Percentiles rank a stretch among this genome's conserved stretches.
These are phyloP conservation scores for Athalia rosae DNA, from an alignment of 2,888 invertebrate genomes.

Conservation along the genomic window DNA sequence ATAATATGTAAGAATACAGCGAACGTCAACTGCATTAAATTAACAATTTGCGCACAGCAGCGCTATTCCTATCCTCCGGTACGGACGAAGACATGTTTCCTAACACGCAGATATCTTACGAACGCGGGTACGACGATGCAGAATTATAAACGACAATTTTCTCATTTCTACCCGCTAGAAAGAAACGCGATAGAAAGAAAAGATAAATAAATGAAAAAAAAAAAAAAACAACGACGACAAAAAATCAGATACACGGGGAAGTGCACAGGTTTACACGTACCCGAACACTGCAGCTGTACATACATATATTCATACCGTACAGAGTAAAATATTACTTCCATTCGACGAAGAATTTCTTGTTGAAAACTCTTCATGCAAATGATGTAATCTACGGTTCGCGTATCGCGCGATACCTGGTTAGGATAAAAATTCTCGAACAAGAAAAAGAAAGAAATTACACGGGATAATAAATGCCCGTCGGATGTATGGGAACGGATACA, in stretches of 20 bases:
- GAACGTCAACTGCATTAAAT: conserved; percentile 2
- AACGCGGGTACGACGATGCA: neutral
- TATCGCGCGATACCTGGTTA: too few species aligned
- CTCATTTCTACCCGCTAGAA: neutral
- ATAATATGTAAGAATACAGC: neutral
- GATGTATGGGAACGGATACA: too few species aligned
- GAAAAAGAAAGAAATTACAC: too few species aligned
- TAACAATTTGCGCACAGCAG: neutral
- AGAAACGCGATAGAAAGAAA: too few species aligned
- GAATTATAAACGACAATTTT: conserved; percentile 1
- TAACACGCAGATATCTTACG: neutral
- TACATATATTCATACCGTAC: neutral
- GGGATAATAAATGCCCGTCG: too few species aligned
- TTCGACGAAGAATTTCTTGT: too few species aligned
- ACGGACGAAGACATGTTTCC: conserved; percentile 1
- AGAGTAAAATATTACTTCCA: neutral
- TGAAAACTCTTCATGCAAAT: too few species aligned
- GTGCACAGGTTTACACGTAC: neutral
- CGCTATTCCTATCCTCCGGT: conserved; percentile 2
- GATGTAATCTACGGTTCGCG: too few species aligned
- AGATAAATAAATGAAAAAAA: too few species aligned
- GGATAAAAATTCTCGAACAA: too few species aligned
- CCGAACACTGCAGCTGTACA: neutral
- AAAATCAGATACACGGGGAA: neutral
- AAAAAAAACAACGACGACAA: neutral